These are phyloP conservation scores for Brachionus calyciflorus DNA, from an alignment of 1,140 invertebrate species.

Conservation along the genomic window DNA sequence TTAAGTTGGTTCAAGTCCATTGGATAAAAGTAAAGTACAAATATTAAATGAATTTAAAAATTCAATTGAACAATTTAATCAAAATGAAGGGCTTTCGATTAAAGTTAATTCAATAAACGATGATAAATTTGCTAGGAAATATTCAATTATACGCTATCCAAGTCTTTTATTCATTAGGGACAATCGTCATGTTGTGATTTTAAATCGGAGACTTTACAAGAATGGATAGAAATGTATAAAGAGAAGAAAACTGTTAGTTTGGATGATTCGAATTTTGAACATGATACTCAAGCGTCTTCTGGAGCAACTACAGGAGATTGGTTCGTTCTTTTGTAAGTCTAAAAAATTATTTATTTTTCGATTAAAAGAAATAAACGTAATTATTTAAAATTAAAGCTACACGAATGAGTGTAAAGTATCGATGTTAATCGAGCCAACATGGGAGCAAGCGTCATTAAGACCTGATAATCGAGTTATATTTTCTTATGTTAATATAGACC, in stretches of 20 bases:
- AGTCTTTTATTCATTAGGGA: neutral
- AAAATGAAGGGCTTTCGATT: neutral
- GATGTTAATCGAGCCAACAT: constrained; percentile 49
- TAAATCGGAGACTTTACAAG: neutral
- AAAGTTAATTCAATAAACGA: neutral
- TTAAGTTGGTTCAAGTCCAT: neutral
- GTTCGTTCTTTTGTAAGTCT: constrained; percentile 89
- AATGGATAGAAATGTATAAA: neutral
- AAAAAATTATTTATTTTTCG: too few relatives aligned
- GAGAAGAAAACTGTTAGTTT: constrained; percentile 12
- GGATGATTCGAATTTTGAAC: constrained; percentile 81
- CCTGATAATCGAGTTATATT: constrained; percentile 69
- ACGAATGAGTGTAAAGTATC: constrained; percentile 23
- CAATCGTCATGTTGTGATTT: neutral
- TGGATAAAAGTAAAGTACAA: neutral
- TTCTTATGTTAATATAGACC: constrained; percentile 55
- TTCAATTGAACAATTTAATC: neutral
- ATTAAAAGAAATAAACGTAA: too few relatives aligned
- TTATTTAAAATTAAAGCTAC: neutral
- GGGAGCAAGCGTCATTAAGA: constrained; percentile 59
- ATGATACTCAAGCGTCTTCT: constrained; percentile 83
- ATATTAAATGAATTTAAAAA: constrained; percentile 11
- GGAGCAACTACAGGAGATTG: constrained; percentile 91
- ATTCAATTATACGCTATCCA: neutral
- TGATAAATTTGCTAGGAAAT: constrained; percentile 18